Base-by-base conservation (phyloP, 2,113 vertebrate genomes). In the Thomomys bottae region DNA sequence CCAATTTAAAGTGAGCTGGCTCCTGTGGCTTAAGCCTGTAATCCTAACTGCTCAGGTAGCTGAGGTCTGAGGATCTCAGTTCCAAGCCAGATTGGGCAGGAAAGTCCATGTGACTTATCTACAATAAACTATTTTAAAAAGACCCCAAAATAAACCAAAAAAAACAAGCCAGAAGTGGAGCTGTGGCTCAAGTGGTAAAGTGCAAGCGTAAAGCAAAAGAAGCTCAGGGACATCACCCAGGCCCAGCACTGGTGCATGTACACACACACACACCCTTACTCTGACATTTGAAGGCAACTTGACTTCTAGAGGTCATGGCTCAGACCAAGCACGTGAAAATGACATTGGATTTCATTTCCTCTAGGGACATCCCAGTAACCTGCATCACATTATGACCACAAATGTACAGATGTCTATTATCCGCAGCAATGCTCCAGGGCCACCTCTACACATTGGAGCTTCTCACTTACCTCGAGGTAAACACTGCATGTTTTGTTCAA, bases 391-490 rank as follows among this genome's bases (percentile, higher is more conserved):
- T 94, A 99, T 99, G 99, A 98, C 99, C 32, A 98, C 98, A 72
- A 99, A 99, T 6, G 98, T 99, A 94, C 99, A 99, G 98, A 99
- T 98, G 98, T 98, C 98, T 8, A 98, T 99, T 83, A 99, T 99
- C 85, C 98, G 99, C 90, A 98, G 99, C 40, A 98, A 96, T 38
- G 98, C 98, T 63, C 99, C 99, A 36, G 98, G 98, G 32, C 98
- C 98, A 38, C 98, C 98, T 0, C 97, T 99, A 82, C 99, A 99
- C 96, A 99, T 99, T 0, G 98, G 98, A 95, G 98, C 99, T 6
- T 99, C 99, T 79, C 99, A 99, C 95, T 98, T 99, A 85, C 99
- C 99, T 84, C 97, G 99, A 98, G 99, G 99, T 99, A 97, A 96
- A 91, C 17, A 42, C 24, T 57, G 3, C 24, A 7, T 0, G 0